Evolutionary conservation across 1,140 invertebrate genomes (phyloP).

Genomic region (Zaprionus gabonicus): DNA sequence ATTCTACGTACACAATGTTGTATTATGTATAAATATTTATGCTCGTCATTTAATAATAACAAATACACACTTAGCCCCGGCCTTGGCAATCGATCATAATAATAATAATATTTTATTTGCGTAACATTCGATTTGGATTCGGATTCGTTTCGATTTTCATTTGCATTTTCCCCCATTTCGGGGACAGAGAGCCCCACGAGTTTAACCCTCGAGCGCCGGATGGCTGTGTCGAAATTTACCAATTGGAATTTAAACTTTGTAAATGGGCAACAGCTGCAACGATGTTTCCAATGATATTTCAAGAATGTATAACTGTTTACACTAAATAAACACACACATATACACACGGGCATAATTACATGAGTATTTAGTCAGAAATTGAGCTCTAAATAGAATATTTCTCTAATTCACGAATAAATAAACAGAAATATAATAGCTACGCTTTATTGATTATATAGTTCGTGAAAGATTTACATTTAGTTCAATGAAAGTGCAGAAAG

Average conservation of each 20-base stretch:
- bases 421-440: neutral
- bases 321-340: neutral
- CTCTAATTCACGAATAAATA: neutral
- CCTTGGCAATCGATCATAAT: slow-evolving; percentile 17
- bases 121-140: slow-evolving; percentile 1
- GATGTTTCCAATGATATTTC: neutral
- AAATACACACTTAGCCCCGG: slow-evolving; percentile 5
- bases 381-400: too few species aligned
- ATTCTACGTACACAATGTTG: neutral
- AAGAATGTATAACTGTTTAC: neutral
- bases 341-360: neutral
- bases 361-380: neutral
- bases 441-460: too few species aligned
- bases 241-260: neutral
- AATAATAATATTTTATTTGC: slow-evolving; percentile 5
- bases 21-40: slow-evolving; percentile 10
- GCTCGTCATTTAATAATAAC: neutral
- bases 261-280: slow-evolving; percentile 4
- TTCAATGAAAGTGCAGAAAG: too few species aligned
- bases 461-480: too few species aligned
- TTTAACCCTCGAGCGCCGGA: neutral
- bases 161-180: slow-evolving; percentile 6
- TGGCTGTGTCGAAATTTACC: slow-evolving; percentile 1
- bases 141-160: slow-evolving; percentile 10
- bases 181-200: neutral